Evolutionary conservation across 2,113 vertebrate genomes (phyloP), one percentile per base, ranked within the genome.

Genomic region (Alectura lathami): DNA sequence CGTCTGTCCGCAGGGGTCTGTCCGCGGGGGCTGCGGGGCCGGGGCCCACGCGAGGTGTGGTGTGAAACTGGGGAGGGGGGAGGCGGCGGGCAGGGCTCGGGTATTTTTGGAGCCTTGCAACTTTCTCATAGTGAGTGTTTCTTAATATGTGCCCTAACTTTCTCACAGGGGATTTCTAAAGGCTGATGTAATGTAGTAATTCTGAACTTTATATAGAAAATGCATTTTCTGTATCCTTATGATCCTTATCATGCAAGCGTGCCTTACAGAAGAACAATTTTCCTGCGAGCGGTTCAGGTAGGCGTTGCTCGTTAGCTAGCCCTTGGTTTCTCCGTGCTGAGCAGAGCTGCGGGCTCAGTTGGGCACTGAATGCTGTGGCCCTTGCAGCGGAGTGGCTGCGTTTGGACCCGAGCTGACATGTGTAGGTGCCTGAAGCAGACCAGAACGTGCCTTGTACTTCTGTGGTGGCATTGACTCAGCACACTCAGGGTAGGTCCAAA

Each of bases 171-270:
- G 43, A 29, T 79, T 88, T 94, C 42, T 56, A 15, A 42, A 87
- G 82, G 42, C 51, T 26, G 11, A 1, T 34, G 38, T n/a, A 34
- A 48, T n/a, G 2, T 47, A 73, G 53, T 72, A 89, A 40, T 32
- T 82, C 85, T 57, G 23, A 60, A 62, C 82, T 36, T 73, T 7
- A 36, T 64, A 26, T 16, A n/a, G n/a, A 50, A 86, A 75, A 30
- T 8, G 6, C 3, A 2, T 83, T 90, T 78, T 88, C 45, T 6
- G 2, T 59, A 34, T 68, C 30, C 24, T 72, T 8, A 8, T 1
- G 0, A 5, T 86, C 47, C 29, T 86, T 77, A 17, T 26, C 1
- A 0, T 50, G 85, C 0, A 0, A 13, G 7, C 9, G 0, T 62
- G 32, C 68, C 34, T 59, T 54, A 40, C 0, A 57, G 56, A 38